phyloP scores from a whole-genome alignment of 2,888 invertebrate species.

The Thera obeliscata region DNA sequence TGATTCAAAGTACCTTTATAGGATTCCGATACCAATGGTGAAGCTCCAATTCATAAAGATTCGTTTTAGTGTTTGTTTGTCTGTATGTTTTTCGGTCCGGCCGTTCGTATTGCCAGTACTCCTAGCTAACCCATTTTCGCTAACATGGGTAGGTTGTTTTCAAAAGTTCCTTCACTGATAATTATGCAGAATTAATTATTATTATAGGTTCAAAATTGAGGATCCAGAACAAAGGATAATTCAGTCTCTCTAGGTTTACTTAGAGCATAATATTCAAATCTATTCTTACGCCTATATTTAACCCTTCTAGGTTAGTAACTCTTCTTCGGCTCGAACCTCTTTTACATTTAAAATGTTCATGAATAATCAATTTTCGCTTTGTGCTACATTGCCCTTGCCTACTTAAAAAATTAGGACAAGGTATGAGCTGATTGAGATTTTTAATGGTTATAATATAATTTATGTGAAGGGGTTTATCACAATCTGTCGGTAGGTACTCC shows the following conservation, averaged over 20 bases:
- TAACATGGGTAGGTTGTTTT: too few relatives aligned
- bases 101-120: too few relatives aligned
- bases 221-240: background rate
- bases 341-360: slow-evolving; percentile 55
- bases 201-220: too few relatives aligned
- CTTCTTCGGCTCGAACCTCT: slow-evolving; percentile 40
- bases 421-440: slow-evolving; percentile 46
- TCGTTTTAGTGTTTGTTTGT: too few relatives aligned
- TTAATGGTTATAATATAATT: slow-evolving; percentile 41
- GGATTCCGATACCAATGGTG: too few relatives aligned
- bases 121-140: too few relatives aligned
- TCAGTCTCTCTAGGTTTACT: too few relatives aligned
- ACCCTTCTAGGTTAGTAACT: background rate
- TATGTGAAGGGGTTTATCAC: slow-evolving; percentile 7
- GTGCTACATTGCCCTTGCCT: slow-evolving; percentile 42
- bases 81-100: too few relatives aligned
- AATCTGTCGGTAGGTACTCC: background rate
- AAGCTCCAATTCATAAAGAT: too few relatives aligned
- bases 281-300: background rate
- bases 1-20: too few relatives aligned
- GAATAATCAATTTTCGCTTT: slow-evolving; percentile 54
- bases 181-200: too few relatives aligned
- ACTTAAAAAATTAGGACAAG: slow-evolving; percentile 46
- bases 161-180: too few relatives aligned
- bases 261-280: background rate